Evolutionary conservation across 1,140 invertebrate genomes (phyloP), one percentile per base, ranked within the genome.

Genomic region (Drosophila parabipectinata): DNA sequence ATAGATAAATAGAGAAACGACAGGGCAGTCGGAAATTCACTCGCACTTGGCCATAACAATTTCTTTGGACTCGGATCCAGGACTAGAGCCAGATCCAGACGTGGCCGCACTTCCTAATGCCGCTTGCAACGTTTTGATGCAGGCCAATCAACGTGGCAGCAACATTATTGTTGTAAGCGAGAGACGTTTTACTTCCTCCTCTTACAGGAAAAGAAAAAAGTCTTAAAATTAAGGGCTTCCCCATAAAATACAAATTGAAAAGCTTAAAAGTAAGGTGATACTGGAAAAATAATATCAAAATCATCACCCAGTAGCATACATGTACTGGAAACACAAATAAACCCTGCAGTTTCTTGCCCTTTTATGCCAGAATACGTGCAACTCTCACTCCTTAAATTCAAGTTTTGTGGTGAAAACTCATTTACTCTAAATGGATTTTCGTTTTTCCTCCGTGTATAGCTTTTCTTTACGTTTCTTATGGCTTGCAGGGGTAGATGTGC

Each of bases 101-200:
- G 81, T 84, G 81, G 68, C 50, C 67, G 54, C 60, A 84, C 80
- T 83, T 77, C 24, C 66, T 56, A 83, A 83, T 80, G 67, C 67
- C 57, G 28, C 34, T 32, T 61, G 64, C 56, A 59, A 69, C 72
- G 72, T 58, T 79, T 61, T 64, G 67, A 72, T 62, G 81, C 68
- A 85, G 54, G 60, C 69, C 82, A 85, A 87, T 85, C 82, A 87
- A 77, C 78, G 54, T 62, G 30, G 54, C 64, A 30, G 51, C 57
- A 32, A 72, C 45, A 37, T 68, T 87, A 87, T 75, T 74, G 58
- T 64, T 59, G 72, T 75, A 75, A 88, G 78, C 66, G 52, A 21
- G 45, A 64, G 63, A 48, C 63, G 34, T 45, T 53, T n/a, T 51
- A 28, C 39, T 56, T 47, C n/a, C 51, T 15, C 7, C 41, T 41